A percentile compares a stretch with the other conserved stretches of the same genome.
Conservation (phyloP, 2,888 invertebrate genomes). For the Morpho deidamia region DNA sequence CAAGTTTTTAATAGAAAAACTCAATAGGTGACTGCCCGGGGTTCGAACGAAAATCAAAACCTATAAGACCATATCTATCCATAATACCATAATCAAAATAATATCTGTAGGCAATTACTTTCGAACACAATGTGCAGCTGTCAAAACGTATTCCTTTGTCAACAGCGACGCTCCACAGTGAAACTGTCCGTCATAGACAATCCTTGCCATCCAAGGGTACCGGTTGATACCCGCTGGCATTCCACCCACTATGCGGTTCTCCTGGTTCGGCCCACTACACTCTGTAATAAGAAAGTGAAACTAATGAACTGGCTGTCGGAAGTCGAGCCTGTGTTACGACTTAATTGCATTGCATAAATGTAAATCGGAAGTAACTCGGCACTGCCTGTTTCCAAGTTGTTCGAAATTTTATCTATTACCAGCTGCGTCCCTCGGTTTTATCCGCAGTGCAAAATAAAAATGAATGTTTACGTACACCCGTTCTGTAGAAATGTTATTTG, state of each 20-base stretch:
- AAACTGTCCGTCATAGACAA: conserved; percentile 92
- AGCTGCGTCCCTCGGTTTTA: background rate
- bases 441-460: too few species aligned
- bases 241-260: conserved; percentile 92
- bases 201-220: conserved; percentile 92
- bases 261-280: conserved; percentile 90
- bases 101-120: conserved; percentile 68
- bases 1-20: too few species aligned
- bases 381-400: background rate
- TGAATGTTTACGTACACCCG: background rate
- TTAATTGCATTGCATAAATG: conserved; percentile 17
- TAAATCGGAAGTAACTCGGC: conserved; percentile 6
- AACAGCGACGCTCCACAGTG: conserved; percentile 92
- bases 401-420: background rate
- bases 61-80: too few species aligned
- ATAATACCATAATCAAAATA: too few species aligned
- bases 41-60: too few species aligned
- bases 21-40: too few species aligned
- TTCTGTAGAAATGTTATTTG: background rate
- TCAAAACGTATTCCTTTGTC: conserved; percentile 90
- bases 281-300: conserved; percentile 71
- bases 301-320: conserved; percentile 44
- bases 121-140: conserved; percentile 92
- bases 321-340: conserved; percentile 15
- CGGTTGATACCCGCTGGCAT: conserved; percentile 88